These are phyloP conservation scores for Pelobates cultripes DNA, from an alignment of 2,797 vertebrate genomes.

Conservation along the genomic window DNA sequence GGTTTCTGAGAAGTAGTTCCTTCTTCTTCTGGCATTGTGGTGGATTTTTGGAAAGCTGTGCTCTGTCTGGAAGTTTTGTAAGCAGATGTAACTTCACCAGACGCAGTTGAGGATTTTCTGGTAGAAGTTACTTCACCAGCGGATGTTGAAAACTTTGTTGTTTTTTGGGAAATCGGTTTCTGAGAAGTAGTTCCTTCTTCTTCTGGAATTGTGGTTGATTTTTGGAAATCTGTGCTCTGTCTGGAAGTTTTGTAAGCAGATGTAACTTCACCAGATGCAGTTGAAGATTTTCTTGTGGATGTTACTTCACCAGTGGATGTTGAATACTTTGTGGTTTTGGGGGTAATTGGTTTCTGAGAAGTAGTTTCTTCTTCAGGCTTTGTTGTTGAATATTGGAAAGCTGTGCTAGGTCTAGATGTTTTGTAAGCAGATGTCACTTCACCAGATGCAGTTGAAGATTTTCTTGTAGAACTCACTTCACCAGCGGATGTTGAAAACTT, in stretches of 20 bases:
- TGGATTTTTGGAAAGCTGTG: no score
- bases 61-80: no score
- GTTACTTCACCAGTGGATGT: not conserved
- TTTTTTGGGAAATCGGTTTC: not conserved
- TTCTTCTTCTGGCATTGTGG: no score
- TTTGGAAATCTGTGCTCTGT: no score
- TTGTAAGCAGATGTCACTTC: not conserved
- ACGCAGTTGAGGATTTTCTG: not conserved
- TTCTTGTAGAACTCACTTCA: not conserved
- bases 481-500: slow-evolving; percentile 9
- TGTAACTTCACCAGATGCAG: not conserved
- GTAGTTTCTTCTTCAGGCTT: no score
- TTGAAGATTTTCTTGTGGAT: not conserved
- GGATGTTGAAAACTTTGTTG: not conserved
- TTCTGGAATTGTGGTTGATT: no score
- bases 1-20: no score
- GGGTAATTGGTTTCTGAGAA: no score
- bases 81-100: not conserved
- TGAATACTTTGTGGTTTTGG: not conserved
- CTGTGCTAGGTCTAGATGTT: no score
- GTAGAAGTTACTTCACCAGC: not conserved
- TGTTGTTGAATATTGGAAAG: no score
- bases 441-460: slow-evolving; percentile 2
- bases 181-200: not conserved
- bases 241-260: not conserved